These are phyloP conservation scores for Drosophila setosimentum DNA, from an alignment of 2,888 invertebrate genomes.

Conservation along the genomic window DNA sequence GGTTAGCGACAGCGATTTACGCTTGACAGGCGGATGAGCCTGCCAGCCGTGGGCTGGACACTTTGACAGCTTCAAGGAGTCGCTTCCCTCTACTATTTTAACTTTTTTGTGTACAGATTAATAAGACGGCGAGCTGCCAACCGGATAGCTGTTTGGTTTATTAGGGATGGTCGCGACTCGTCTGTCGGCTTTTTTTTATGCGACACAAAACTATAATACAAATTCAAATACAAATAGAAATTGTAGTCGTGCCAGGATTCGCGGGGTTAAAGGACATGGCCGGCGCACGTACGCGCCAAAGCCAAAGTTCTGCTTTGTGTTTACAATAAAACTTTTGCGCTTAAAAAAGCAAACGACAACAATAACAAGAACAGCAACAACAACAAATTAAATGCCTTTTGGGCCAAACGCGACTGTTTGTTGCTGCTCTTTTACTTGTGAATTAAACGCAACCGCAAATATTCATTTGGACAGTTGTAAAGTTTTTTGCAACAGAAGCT, in stretches of 20 bases:
- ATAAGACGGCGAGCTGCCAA: constrained; percentile 51
- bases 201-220: constrained; percentile 70
- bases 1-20: constrained; percentile 25
- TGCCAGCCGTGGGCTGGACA: constrained; percentile 72
- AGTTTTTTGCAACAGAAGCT: constrained; percentile 74
- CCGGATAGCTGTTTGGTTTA: constrained; percentile 35
- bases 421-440: constrained; percentile 83
- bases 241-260: constrained; percentile 25
- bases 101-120: constrained; percentile 53
- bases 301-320: constrained; percentile 63
- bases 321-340: constrained; percentile 74
- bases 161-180: constrained; percentile 53
- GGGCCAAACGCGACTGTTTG: constrained; percentile 39
- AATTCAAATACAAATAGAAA: constrained; percentile 51
- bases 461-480: constrained; percentile 85
- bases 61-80: constrained; percentile 69
- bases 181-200: constrained; percentile 52
- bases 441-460: constrained; percentile 85
- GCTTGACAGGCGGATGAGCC: constrained; percentile 76
- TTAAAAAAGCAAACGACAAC: constrained; percentile 42
- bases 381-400: constrained; percentile 34
- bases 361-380: constrained; percentile 15
- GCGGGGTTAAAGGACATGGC: constrained; percentile 38
- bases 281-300: constrained; percentile 60
- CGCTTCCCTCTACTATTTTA: constrained; percentile 18